Evolutionary conservation across 2,113 vertebrate species (phyloP).

Genomic region (Nothoprocta perdicaria): DNA sequence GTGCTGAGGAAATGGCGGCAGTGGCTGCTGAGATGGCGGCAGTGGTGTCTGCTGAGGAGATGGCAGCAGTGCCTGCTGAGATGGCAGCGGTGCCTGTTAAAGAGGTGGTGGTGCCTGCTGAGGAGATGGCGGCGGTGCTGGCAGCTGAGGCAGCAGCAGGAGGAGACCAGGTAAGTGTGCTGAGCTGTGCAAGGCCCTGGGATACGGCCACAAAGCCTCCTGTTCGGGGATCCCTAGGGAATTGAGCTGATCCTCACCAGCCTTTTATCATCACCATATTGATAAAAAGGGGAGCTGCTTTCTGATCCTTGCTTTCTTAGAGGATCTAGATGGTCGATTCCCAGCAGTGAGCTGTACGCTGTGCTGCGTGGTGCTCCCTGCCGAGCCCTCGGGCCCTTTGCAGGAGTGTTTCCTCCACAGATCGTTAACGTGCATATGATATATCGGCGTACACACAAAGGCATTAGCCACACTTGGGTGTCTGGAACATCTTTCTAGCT

Average conservation of each 20-base stretch:
- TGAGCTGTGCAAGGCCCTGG: not conserved
- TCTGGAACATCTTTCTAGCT: not conserved
- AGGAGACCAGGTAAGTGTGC: not conserved
- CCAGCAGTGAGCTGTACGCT: too few species aligned
- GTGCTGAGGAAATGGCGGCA: not conserved
- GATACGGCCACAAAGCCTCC: not conserved
- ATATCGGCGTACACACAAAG: not conserved
- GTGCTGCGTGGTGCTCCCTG: not conserved
- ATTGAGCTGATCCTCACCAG: not conserved
- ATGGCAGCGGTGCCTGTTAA: too few species aligned
- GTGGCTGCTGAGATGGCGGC: not conserved
- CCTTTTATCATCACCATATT: not conserved
- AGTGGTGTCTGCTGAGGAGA: not conserved
- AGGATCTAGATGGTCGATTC: slow-evolving; percentile 24
- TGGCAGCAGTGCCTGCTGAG: not conserved
- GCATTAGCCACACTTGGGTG: not conserved
- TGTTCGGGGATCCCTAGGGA: not conserved
- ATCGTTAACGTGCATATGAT: not conserved
- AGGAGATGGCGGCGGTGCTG: not conserved
- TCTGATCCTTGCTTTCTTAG: not conserved
- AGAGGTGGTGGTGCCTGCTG: too few species aligned
- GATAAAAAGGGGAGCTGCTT: not conserved
- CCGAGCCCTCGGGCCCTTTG: not conserved
- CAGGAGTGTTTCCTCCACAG: not conserved
- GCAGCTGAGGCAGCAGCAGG: fast-evolving